Base-by-base conservation (phyloP, 2,797 vertebrate species). In the Limnodromus scolopaceus region DNA sequence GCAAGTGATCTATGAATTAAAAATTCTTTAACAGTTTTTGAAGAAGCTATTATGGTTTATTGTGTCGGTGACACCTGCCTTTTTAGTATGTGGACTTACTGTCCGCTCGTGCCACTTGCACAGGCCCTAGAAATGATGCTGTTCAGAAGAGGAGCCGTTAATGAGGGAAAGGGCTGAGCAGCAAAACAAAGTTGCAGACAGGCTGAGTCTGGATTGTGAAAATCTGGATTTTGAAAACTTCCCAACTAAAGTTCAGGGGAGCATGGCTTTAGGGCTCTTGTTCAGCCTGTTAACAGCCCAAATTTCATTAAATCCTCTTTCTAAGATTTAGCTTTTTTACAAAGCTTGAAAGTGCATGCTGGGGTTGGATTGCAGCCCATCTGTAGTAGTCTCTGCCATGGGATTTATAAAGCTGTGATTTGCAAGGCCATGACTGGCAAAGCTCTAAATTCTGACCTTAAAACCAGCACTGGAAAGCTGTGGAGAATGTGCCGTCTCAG, bases 1-100 rank as follows among this genome's bases (percentile, higher is more conserved):
- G 93, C 91, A 94, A 92, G 96, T 93, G 94, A 97, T 96, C 94
- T 95, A 97, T 96, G 96, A 96, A 97, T 96, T 97, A 97, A 96
- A 96, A 97, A 57, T 96, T 96, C 93, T 95, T 96, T 95, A 95
- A 83, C 84, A 94, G 90, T 96, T 97, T 82, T 93, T 92, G 89
- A 94, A 93, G 93, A 95, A 64, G 87, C 95, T 64, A 63, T 95
- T 97, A 95, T 0, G 7, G 83, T 89, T 95, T 96, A 96, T 96
- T 89, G 94, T 93, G 93, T 96, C 74, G 5, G 84, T 84, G 93
- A 93, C 96, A 96, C 95, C 95, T 97, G 95, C 84, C 89, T 96
- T 89, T 97, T 95, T 70, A 93, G 66, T 68, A 30, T 43, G 75
- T 63, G 80, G 94, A 90, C 82, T 91, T 92, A 65, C 64, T 43